Evolutionary conservation across 2,113 vertebrate species (phyloP), one percentile per base, ranked within the genome.

Genomic region (Prunella fulvescens): DNA sequence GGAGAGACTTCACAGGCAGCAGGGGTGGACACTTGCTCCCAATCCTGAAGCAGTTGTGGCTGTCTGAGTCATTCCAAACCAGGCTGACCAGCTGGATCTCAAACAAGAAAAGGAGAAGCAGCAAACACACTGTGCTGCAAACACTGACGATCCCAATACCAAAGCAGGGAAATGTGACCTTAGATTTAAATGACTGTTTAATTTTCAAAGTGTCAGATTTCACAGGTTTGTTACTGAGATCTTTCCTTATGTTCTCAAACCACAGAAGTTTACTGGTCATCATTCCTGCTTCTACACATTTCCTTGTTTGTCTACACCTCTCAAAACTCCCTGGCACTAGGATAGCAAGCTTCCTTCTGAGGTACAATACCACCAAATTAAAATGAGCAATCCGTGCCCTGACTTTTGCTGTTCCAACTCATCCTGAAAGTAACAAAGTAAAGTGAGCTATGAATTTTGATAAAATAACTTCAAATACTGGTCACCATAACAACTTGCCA

Each of bases 271-370:
- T 35, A 54, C 17, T 8, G 10, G 48, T n/a, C 15, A 14, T 35
- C 44, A 45, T 17, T 54, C 3, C 53, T 40, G 29, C 37, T 86
- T 45, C 69, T 71, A 40, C 4, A 0, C 6, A 47, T 7, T 85
- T 94, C 40, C n/a, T 48, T n/a, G 47, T 51, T 66, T 2, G 2
- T 19, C 20, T 48, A 24, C 45, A 45, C 14, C 9, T 62, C 35
- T 86, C 35, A n/a, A 19, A 65, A 37, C 37, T 58, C 39, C 14
- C 47, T 45, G 37, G 57, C 42, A 40, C 14, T 17, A 47, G 24
- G 19, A 54, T 0, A 42, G n/a, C 0, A 0, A 70, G 20, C 33
- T 77, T 73, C 31, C 50, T 65, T 53, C 19, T 39, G 39, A 70
- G 19, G 22, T 37, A 33, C 39, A 60, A 12, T 4, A 31, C 1